Percentiles rank a stretch among this genome's conserved stretches.
Evolutionary conservation across 2,113 vertebrate species (phyloP).

Genomic region (Toxotes chatareus): DNA sequence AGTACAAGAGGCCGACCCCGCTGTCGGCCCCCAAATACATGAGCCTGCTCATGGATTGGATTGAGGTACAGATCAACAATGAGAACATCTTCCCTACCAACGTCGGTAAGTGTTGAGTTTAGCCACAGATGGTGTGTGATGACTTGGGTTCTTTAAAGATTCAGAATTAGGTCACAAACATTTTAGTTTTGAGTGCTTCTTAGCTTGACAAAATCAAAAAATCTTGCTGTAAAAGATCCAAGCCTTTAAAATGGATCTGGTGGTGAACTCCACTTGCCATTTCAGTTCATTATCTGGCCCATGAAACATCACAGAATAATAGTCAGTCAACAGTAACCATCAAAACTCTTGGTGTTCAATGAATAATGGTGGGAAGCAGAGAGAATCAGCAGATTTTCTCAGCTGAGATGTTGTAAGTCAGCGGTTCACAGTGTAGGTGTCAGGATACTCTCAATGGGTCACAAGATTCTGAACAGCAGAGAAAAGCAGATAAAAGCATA

Average conservation of each 20-base stretch:
- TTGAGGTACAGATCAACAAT: slow-evolving; percentile 97
- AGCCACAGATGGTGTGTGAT: neutral
- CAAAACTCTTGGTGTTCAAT: neutral
- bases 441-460: neutral
- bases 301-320: neutral
- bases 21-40: slow-evolving; percentile 95
- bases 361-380: neutral
- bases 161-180: neutral
- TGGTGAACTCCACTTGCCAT: neutral
- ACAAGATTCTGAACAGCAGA: neutral
- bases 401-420: neutral
- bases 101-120: slow-evolving; percentile 87
- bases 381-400: neutral
- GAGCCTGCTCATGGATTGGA: slow-evolving; percentile 99
- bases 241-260: neutral
- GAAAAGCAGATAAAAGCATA: neutral
- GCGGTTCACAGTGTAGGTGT: neutral
- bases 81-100: slow-evolving; percentile 97
- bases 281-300: neutral
- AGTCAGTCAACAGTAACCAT: neutral
- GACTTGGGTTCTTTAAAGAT: neutral
- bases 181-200: neutral
- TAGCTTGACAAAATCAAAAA: neutral
- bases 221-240: neutral
- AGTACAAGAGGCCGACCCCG: slow-evolving; percentile 92